Base-by-base conservation (phyloP, 1,140 invertebrate genomes). In the Drosophila rufa region DNA sequence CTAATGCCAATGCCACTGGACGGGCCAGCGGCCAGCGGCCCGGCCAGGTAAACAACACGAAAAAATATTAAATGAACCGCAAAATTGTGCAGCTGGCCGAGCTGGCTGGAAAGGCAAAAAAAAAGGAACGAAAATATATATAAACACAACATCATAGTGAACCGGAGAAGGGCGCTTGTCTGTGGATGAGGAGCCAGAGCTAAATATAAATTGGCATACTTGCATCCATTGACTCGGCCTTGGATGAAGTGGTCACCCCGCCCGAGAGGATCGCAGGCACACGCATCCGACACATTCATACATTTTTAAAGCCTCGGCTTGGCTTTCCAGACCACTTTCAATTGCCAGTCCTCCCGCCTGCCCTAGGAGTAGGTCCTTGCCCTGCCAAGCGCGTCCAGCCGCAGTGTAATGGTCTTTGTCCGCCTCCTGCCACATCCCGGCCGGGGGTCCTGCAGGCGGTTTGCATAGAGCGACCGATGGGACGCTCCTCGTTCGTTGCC, bases 31-130 rank as follows among this genome's bases (percentile, higher is more conserved):
- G 51, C 33, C 33, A 53, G 50, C 50, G 51, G 51, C 51, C 33
- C 36, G 53, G 55, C 51, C 79, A 79, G 83, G 85, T 89, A 89
- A 89, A 89, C 77, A 89, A 84, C 74, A 90, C 80, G 85, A 76
- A 78, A 79, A 70, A 89, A 89, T 80, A 89, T 89, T 89, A 90
- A 89, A 89, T 89, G 84, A 89, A 89, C 84, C 84, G 81, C 85
- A 90, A 89, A 89, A 90, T 90, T 90, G 84, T 89, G 80, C 78
- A 90, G 81, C 79, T 86, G 74, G 48, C 75, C 79, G 61, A 79
- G 76, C 60, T 48, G 22, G 27, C 17, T 38, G 17, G 17, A 53
- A 53, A 51, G 50, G 50, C 25, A 57, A 33, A 38, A 59, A 33
- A 38, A 53, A 55, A 22, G 15, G 42, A 6, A 19, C 11, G 33